These are phyloP conservation scores for Anas capensis DNA, from an alignment of 2,797 vertebrate genomes.

Conservation along the genomic window DNA sequence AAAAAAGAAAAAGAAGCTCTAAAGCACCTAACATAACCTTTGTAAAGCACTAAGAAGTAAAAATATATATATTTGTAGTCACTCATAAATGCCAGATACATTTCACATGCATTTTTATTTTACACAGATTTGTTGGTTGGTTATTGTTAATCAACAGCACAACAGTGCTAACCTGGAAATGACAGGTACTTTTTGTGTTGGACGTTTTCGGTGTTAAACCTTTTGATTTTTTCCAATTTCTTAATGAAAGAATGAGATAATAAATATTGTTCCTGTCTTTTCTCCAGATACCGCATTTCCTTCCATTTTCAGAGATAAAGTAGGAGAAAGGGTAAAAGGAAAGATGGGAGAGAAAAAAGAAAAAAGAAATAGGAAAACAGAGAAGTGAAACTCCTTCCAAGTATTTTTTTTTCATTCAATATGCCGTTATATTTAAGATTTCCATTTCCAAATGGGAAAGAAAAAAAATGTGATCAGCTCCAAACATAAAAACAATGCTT, in stretches of 20 bases:
- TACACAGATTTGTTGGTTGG: not conserved
- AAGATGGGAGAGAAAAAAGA: not conserved
- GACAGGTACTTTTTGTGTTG: not conserved
- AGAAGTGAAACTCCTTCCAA: not conserved
- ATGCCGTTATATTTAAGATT: conserved; percentile 4
- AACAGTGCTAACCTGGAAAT: conserved; percentile 26
- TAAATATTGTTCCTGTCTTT: not conserved
- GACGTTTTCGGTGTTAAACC: not conserved
- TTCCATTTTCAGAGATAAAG: not conserved
- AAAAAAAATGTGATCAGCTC: conserved; percentile 43
- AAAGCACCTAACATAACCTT: conserved; percentile 10
- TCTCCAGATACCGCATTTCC: not conserved
- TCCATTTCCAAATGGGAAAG: conserved; percentile 49
- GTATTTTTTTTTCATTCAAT: not conserved
- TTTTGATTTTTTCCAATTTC: conserved; percentile 20
- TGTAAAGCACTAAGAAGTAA: not conserved
- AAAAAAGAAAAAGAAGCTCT: conserved; percentile 17
- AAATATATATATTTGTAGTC: not conserved
- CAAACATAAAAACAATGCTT: conserved; percentile 48
- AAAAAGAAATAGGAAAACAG: not conserved
- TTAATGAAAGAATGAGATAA: not conserved
- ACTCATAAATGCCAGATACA: not conserved
- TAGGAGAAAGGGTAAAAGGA: not conserved
- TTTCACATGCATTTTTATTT: not conserved
- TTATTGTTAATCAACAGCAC: conserved; percentile 19